A percentile compares a stretch with the other conserved stretches of the same genome.
Evolutionary conservation across 2,797 vertebrate species (phyloP).

Genomic region (Gephyroberyx darwinii): DNA sequence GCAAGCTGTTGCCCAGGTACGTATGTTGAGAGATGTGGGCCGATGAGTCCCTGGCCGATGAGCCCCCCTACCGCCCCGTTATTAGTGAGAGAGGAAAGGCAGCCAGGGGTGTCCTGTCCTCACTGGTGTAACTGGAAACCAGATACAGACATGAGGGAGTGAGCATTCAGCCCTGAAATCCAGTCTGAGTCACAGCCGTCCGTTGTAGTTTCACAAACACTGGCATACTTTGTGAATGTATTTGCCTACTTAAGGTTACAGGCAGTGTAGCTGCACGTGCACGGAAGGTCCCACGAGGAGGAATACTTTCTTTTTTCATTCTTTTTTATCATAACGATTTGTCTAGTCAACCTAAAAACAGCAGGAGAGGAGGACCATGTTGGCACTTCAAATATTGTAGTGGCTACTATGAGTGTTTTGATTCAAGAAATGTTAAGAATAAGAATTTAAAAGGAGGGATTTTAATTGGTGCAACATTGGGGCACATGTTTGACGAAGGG

Average conservation of each 20-base stretch:
- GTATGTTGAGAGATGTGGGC: conserved; percentile 52
- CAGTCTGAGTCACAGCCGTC: conserved; percentile 14
- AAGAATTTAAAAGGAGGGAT: too few species aligned
- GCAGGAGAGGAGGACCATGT: too few species aligned
- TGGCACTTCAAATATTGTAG: too few species aligned
- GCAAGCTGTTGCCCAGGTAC: conserved; percentile 40
- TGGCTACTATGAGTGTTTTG: too few species aligned
- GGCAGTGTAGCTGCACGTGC: not conserved
- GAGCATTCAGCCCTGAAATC: conserved; percentile 23
- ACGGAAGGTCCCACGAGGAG: too few species aligned
- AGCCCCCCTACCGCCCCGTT: conserved; percentile 23
- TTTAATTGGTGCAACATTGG: too few species aligned
- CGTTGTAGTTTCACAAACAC: conserved; percentile 26
- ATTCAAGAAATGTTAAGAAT: too few species aligned
- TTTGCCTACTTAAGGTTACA: not conserved
- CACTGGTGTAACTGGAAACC: conserved; percentile 54
- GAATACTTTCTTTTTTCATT: too few species aligned
- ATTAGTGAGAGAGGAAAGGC: conserved; percentile 44
- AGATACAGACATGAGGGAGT: conserved; percentile 31
- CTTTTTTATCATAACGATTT: not conserved
- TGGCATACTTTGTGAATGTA: not conserved
- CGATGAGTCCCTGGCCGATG: conserved; percentile 45
- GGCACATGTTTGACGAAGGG: too few species aligned
- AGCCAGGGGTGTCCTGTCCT: conserved; percentile 37
- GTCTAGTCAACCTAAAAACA: too few species aligned